Conservation (phyloP, 2,888 invertebrate genomes). For the Nematopogon swammerdamellus region DNA sequence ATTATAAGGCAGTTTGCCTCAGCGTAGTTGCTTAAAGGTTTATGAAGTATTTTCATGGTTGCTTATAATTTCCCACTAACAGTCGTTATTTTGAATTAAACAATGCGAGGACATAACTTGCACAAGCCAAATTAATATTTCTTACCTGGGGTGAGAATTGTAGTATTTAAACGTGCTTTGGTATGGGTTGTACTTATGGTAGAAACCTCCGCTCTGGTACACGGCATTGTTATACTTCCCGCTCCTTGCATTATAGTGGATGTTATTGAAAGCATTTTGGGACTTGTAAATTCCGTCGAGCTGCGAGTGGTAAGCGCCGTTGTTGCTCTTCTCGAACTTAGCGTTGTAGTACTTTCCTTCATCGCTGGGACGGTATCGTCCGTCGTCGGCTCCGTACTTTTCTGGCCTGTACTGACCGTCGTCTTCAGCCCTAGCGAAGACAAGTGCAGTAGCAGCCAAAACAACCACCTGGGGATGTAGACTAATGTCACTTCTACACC, state of each 20-base stretch:
- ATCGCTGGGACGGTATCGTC: conserved; percentile 23
- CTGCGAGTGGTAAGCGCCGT: conserved; percentile 11
- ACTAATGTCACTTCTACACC: too few species aligned
- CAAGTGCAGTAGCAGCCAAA: conserved; percentile 17
- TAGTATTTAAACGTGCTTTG: conserved; percentile 10
- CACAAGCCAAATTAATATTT: too few species aligned
- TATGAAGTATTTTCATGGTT: too few species aligned
- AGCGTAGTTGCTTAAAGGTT: too few species aligned
- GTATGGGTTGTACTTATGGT: conserved; percentile 20
- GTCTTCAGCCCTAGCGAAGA: conserved; percentile 25
- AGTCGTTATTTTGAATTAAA: too few species aligned
- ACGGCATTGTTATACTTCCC: conserved; percentile 24
- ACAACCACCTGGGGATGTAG: too few species aligned
- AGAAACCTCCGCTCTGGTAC: conserved; percentile 19
- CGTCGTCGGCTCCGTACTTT: conserved; percentile 26
- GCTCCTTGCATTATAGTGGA: conserved; percentile 16
- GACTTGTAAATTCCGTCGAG: conserved; percentile 11
- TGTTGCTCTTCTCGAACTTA: conserved; percentile 16
- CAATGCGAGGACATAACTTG: too few species aligned
- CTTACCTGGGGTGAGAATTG: conserved; percentile 17
- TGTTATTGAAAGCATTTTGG: too few species aligned
- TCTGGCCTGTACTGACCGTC: conserved; percentile 47
- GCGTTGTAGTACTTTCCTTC: conserved; percentile 23
- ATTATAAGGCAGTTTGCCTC: too few species aligned
- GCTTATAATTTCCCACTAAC: too few species aligned